These are phyloP conservation scores for Cydia pomonella DNA, from an alignment of 1,140 invertebrate species.

Conservation along the genomic window DNA sequence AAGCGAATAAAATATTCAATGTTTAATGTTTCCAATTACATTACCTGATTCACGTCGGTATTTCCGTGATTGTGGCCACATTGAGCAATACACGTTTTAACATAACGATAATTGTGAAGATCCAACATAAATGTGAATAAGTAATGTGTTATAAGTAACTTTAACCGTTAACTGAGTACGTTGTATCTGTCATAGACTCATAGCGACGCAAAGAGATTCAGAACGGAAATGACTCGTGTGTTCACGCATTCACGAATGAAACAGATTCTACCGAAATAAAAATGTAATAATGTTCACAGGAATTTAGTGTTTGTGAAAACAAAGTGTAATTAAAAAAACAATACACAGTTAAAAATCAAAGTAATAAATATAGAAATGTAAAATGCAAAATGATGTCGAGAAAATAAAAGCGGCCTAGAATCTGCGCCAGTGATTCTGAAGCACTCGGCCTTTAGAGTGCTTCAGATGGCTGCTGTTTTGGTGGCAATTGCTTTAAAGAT, in stretches of 20 bases:
- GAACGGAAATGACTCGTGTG: not conserved
- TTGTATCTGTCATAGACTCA: not conserved
- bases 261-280: not conserved
- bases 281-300: not conserved
- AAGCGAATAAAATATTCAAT: slow-evolving; percentile 8
- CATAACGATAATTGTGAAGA: slow-evolving; percentile 21
- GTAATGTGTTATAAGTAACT: not conserved
- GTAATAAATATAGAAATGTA: too few species aligned
- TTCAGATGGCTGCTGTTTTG: too few species aligned
- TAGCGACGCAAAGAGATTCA: not conserved
- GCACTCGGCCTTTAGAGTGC: too few species aligned
- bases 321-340: too few species aligned
- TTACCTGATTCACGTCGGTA: slow-evolving; percentile 11
- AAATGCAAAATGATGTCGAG: too few species aligned
- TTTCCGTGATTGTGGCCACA: slow-evolving; percentile 1
- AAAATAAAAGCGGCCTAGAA: too few species aligned
- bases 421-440: too few species aligned
- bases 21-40: slow-evolving; percentile 2
- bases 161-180: slow-evolving; percentile 4
- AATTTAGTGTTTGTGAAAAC: too few species aligned
- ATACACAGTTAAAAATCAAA: too few species aligned
- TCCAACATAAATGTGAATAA: not conserved
- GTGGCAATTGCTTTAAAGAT: too few species aligned
- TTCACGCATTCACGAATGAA: not conserved
- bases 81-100: not conserved